These are phyloP conservation scores for Neomonachus schauinslandi DNA, from an alignment of 2,113 vertebrate species.

Conservation along the genomic window DNA sequence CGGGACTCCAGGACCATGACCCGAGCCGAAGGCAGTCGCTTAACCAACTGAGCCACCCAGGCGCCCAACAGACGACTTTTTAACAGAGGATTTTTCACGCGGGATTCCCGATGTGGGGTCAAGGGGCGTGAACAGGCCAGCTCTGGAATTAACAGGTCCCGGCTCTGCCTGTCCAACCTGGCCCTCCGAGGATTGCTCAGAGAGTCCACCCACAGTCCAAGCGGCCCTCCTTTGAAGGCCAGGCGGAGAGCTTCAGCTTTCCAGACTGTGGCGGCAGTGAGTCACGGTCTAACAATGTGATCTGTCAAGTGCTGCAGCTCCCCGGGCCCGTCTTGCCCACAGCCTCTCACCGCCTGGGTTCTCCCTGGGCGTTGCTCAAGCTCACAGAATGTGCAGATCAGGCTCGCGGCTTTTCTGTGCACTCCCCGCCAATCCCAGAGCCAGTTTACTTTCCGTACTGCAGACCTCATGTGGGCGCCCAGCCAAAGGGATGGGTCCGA, in stretches of 20 bases:
- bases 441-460: not conserved
- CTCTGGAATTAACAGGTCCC: not conserved
- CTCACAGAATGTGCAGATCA: not conserved
- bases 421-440: not conserved
- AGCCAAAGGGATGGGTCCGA: not conserved
- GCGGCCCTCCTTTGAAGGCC: slow-evolving; percentile 59
- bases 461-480: not conserved
- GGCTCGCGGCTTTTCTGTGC: not conserved
- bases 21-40: too few species aligned
- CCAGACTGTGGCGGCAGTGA: slow-evolving; percentile 69
- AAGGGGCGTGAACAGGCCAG: not conserved
- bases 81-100: not conserved
- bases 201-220: not conserved
- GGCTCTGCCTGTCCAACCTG: not conserved
- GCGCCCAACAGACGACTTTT: not conserved
- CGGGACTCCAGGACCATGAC: too few species aligned
- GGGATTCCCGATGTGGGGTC: not conserved
- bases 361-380: not conserved
- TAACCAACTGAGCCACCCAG: too few species aligned
- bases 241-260: slow-evolving; percentile 21
- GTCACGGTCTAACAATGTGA: slow-evolving; percentile 79
- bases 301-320: slow-evolving; percentile 66
- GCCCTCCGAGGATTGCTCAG: not conserved
- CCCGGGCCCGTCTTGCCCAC: slow-evolving; percentile 6
- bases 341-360: slow-evolving; percentile 25